Base-by-base conservation (phyloP, 2,888 invertebrate species). In the Psylliodes chrysocephalus region DNA sequence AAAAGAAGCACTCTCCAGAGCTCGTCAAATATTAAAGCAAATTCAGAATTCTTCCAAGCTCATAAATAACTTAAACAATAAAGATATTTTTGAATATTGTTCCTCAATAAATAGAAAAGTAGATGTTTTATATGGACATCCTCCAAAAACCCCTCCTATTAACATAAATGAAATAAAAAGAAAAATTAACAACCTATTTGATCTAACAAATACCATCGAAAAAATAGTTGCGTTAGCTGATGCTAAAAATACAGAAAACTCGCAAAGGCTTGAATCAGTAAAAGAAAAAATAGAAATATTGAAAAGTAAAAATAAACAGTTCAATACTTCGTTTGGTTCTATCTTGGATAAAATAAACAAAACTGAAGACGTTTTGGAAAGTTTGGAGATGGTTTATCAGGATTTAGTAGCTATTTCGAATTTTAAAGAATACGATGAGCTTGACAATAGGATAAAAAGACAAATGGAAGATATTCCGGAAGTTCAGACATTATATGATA, bases 1-100 rank as follows among this genome's bases (percentile, higher is more conserved):
- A 1, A 84, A 86, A 25, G 84, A 83, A 10, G 86, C 86, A 0
- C 70, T 88, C 3, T 82, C 84, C 51, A 83, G 85, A 71, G 87
- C 86, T 0, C 80, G 78, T 8, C 81, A 78, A 66, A 81, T 85
- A 60, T 78, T 86, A 18, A 82, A 84, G 18, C 78, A 85, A 22
- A 83, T 89, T 44, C 81, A 84, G 44, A 70, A 68, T 19, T 72
- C 71, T 40, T 66, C 73, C 3, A 67, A 60, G 38, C 59, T 7
- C 4, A 40, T 59, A 18, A 15, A 35, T 7, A 25, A 40, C 10
- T 14, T 59, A 4, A 59, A 75, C 10, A 75, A 81, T 60, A 63
- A 80, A 0, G 74, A 82, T 49, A 72, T 83, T 10, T 73, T 79
- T 1, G 73, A 74, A 15, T 82, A 78, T 69, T 83, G 81, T n/a